Conservation (phyloP, 2,888 invertebrate species). For the Erebia epiphron region DNA sequence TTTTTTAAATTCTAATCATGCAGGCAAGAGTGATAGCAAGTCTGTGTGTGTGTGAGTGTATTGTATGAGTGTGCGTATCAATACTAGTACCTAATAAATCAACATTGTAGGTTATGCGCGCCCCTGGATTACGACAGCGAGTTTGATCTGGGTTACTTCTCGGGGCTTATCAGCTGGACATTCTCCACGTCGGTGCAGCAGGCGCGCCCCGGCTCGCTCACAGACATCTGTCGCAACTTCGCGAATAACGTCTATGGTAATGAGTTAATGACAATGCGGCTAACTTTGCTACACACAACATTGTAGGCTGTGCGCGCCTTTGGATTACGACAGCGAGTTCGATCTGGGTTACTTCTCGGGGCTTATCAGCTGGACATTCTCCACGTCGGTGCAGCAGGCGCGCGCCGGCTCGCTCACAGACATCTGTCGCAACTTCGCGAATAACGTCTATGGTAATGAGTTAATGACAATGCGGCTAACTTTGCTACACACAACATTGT, state of each 20-base stretch:
- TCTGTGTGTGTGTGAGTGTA: too few relatives aligned
- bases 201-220: slow-evolving; percentile 62
- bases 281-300: neutral
- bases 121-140: slow-evolving; percentile 60
- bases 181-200: slow-evolving; percentile 65
- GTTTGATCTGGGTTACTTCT: slow-evolving; percentile 66
- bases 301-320: slow-evolving; percentile 43
- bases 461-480: too few relatives aligned
- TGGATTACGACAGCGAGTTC: slow-evolving; percentile 54
- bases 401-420: too few relatives aligned
- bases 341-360: slow-evolving; percentile 70
- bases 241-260: slow-evolving; percentile 56
- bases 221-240: slow-evolving; percentile 60
- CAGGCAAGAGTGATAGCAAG: too few relatives aligned
- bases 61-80: too few relatives aligned
- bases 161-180: slow-evolving; percentile 68
- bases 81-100: too few relatives aligned
- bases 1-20: too few relatives aligned
- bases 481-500: too few relatives aligned
- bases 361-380: slow-evolving; percentile 45
- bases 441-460: too few relatives aligned
- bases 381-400: too few relatives aligned
- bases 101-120: slow-evolving; percentile 44
- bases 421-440: too few relatives aligned
- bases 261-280: too few relatives aligned